Conservation (phyloP, 30 jellyfish, hydroid and myxozoan species). For the Nemopilema nomurai region DNA sequence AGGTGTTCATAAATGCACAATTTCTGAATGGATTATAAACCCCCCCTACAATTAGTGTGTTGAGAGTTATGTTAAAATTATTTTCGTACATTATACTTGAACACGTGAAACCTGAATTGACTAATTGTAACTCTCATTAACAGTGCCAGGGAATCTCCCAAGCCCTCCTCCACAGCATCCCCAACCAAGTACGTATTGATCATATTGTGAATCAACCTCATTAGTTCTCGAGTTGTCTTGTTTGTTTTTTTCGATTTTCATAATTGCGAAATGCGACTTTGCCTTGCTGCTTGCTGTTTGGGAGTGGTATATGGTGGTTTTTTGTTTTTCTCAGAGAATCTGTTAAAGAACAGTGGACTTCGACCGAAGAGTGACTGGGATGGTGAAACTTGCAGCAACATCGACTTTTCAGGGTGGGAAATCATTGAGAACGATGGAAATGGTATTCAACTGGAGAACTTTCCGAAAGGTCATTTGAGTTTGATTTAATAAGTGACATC, state of each 20-base stretch:
- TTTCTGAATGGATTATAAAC: too few species aligned
- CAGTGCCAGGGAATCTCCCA: neutral
- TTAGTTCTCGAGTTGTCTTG: too few species aligned
- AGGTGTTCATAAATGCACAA: too few species aligned
- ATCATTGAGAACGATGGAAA: slow-evolving; percentile 36
- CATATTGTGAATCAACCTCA: neutral
- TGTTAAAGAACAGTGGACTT: slow-evolving; percentile 28
- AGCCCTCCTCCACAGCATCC: neutral
- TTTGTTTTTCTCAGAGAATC: slow-evolving; percentile 28
- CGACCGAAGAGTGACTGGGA: slow-evolving; percentile 33
- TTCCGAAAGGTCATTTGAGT: slow-evolving; percentile 27
- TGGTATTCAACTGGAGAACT: slow-evolving; percentile 40
- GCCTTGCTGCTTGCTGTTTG: too few species aligned
- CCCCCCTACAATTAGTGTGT: too few species aligned
- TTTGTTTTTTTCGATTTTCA: too few species aligned
- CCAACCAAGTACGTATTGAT: neutral
- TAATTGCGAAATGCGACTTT: too few species aligned
- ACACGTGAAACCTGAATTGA: too few species aligned
- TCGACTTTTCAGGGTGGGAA: slow-evolving; percentile 45
- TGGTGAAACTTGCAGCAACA: slow-evolving; percentile 12
- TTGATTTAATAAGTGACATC: neutral
- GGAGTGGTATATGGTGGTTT: too few species aligned
- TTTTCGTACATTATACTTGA: too few species aligned
- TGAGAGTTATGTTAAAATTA: too few species aligned
- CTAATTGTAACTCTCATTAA: neutral